Percentiles rank a stretch among this genome's conserved stretches.
Conservation (phyloP, 2,113 vertebrate genomes). For the Dipodomys stephensi region DNA sequence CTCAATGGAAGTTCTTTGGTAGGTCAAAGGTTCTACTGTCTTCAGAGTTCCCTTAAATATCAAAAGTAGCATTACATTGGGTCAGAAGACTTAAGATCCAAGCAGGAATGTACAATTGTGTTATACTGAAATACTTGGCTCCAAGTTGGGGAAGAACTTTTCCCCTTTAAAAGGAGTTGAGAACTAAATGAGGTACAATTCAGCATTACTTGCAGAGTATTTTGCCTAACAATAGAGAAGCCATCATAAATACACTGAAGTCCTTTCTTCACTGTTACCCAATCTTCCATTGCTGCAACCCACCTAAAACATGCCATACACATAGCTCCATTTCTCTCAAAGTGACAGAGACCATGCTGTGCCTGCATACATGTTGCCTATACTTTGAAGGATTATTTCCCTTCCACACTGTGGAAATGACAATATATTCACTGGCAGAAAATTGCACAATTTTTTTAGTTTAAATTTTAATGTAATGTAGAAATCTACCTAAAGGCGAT, state of each 20-base stretch:
- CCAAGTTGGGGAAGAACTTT: too few species aligned
- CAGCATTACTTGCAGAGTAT: neutral
- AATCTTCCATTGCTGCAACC: neutral
- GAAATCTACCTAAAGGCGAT: neutral
- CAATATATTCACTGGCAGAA: neutral
- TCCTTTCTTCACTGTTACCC: neutral
- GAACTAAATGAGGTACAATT: neutral
- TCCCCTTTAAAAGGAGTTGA: constrained; percentile 12
- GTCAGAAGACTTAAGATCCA: neutral
- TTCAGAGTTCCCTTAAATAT: constrained; percentile 6
- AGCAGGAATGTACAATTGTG: neutral
- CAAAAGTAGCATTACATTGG: neutral
- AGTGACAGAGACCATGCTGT: neutral
- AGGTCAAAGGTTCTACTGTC: neutral
- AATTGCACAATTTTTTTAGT: neutral
- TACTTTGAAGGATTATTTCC: neutral
- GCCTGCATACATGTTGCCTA: neutral
- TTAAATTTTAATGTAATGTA: neutral
- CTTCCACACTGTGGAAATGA: neutral
- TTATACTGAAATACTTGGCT: neutral
- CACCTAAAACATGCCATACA: neutral
- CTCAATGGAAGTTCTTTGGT: neutral
- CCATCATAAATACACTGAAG: neutral
- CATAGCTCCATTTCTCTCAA: neutral
- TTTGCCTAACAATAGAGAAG: neutral